Evolutionary conservation across 2,797 vertebrate genomes (phyloP).

Genomic region (Phoeniculus purpureus): DNA sequence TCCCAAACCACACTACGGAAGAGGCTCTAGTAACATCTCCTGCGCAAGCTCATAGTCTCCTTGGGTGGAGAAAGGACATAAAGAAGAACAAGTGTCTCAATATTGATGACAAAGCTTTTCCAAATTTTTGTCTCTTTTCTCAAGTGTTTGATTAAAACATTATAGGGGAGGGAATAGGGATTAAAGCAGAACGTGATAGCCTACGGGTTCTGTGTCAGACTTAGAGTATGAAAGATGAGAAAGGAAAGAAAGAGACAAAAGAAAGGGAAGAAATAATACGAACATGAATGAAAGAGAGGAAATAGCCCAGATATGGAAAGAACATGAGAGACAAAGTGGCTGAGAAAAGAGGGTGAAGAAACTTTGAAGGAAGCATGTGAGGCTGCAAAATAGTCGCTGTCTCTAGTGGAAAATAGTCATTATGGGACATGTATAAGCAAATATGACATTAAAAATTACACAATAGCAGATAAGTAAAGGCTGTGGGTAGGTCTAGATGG

Average conservation of each 20-base stretch:
- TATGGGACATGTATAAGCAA: constrained; percentile 37
- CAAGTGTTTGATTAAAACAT: neutral
- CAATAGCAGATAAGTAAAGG: constrained; percentile 40
- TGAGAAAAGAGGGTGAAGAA: constrained; percentile 29
- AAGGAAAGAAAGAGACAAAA: constrained; percentile 15
- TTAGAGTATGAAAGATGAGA: neutral
- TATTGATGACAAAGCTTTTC: neutral
- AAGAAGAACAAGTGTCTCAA: neutral
- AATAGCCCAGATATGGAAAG: neutral
- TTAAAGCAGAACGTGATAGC: neutral
- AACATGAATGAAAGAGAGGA: constrained; percentile 37
- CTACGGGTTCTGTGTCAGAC: neutral
- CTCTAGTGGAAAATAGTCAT: constrained; percentile 46
- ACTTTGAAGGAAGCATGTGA: constrained; percentile 9
- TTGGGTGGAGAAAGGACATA: neutral
- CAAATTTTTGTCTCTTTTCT: neutral
- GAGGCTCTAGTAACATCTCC: neutral
- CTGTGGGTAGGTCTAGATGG: constrained; percentile 32
- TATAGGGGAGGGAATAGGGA: neutral
- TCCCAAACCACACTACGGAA: neutral
- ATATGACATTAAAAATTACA: constrained; percentile 57
- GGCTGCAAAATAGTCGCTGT: constrained; percentile 18
- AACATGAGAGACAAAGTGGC: constrained; percentile 1
- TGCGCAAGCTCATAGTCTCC: neutral
- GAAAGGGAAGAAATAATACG: neutral